These are phyloP conservation scores for Portevinia maculata DNA, from an alignment of 2,888 invertebrate genomes.

Conservation along the genomic window DNA sequence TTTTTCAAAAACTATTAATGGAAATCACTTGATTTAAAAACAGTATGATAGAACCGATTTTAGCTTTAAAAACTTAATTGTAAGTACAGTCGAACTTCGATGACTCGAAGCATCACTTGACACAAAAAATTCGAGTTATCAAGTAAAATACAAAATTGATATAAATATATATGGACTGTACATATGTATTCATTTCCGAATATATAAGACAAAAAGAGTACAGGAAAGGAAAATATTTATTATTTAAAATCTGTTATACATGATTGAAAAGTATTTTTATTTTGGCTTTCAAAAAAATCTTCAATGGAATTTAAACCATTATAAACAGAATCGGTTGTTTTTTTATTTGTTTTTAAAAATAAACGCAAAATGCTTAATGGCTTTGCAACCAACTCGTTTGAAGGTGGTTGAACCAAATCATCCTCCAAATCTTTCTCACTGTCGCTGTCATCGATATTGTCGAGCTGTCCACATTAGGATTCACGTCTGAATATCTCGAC, in stretches of 20 bases:
- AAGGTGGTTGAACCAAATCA: no score
- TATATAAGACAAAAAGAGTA: background rate
- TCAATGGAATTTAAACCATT: conserved; percentile 18
- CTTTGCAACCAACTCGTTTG: conserved; percentile 8
- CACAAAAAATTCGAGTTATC: conserved; percentile 19
- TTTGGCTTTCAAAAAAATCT: conserved; percentile 13
- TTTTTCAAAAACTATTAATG: no score
- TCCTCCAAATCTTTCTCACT: conserved; percentile 18
- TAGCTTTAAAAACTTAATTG: no score
- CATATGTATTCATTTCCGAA: background rate
- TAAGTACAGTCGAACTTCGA: conserved; percentile 21
- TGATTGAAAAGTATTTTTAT: conserved; percentile 13
- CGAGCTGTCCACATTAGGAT: conserved; percentile 8
- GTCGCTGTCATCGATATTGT: conserved; percentile 16
- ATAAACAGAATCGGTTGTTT: conserved; percentile 7
- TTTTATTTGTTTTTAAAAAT: conserved; percentile 12
- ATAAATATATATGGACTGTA: conserved; percentile 2
- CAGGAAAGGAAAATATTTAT: background rate
- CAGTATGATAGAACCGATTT: no score
- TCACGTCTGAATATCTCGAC: conserved; percentile 6
- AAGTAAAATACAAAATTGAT: background rate
- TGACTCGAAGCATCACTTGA: conserved; percentile 14
- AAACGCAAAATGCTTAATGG: conserved; percentile 5
- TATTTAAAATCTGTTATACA: conserved; percentile 9
- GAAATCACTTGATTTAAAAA: no score